Evolutionary conservation across 2,888 invertebrate genomes (phyloP), one percentile per base, ranked within the genome.

Genomic region (Amphipoea lucens): DNA sequence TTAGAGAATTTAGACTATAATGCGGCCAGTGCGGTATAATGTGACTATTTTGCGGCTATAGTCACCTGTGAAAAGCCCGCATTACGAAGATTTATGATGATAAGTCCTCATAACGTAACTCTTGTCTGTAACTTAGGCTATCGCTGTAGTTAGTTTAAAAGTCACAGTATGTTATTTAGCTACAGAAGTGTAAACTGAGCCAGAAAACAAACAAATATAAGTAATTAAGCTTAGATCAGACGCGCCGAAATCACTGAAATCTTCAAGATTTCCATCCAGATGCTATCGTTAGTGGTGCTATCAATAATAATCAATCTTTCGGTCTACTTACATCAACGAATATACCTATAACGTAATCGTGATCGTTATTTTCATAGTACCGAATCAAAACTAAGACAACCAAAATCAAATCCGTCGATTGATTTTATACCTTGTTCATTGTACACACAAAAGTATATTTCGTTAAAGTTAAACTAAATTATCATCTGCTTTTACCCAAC

Each of bases 251-350:
- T 79, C 60, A 17, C 62, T 14, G 11, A 78, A 78, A 74, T 74
- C 65, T 65, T 65, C 17, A 60, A 42, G 79, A 83, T 83, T 83
- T 83, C 71, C 62, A 68, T 84, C 79, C 63, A 84, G 84, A 83
- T 83, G 40, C 14, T 84, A 83, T 84, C 84, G 36, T 51, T 48
- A 45, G 29, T 66, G 11, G 42, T 70, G 11, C 42, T 74, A 74
- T 73, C 74, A 57, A 29, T 20, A 54, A 83, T 74, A 54, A 83
- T 74, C 70, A 78, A 82, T 67, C 12, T 82, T 57, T 72, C 67
- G 71, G 51, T 60, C 76, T 70, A 70, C 51, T 42, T 48, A 67
- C 51, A 65, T 70, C 51, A 70, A 67, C 54, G 6, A 82, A 70
- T 76, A 45, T 20, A 14, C 12, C 29, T 29, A 29, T 29, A 45